These are phyloP conservation scores for Pseudorhombus dupliciocellatus DNA, from an alignment of 2,113 vertebrate genomes.

Conservation along the genomic window DNA sequence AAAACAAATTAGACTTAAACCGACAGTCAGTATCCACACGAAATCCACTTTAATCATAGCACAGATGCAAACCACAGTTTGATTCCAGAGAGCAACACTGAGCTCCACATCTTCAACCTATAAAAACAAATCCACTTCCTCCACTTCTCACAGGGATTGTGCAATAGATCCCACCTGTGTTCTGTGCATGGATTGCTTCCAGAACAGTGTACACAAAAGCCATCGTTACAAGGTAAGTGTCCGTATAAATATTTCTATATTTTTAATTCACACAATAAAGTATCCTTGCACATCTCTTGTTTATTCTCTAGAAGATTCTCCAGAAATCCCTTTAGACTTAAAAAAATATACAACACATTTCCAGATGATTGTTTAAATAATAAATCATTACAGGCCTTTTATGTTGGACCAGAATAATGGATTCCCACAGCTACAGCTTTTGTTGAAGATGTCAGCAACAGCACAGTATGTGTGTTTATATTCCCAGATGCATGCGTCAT, in stretches of 20 bases:
- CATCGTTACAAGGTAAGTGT: constrained; percentile 94
- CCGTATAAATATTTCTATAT: not conserved
- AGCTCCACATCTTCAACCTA: not conserved
- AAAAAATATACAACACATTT: not conserved
- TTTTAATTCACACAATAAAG: not conserved
- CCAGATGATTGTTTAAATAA: not conserved
- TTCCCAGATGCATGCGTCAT: constrained; percentile 93
- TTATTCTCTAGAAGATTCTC: not conserved
- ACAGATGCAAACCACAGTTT: no score
- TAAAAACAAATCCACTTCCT: not conserved
- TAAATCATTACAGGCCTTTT: not conserved
- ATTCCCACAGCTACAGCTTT: constrained; percentile 15
- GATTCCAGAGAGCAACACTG: not conserved
- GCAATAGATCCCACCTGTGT: constrained; percentile 99
- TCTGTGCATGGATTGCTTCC: constrained; percentile 98
- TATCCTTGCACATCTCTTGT: not conserved
- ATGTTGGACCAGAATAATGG: not conserved
- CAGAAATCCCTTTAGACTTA: not conserved
- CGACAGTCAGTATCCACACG: no score
- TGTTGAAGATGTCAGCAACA: constrained; percentile 23
- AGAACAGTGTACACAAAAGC: constrained; percentile 95
- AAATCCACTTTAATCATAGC: no score
- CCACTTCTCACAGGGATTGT: constrained; percentile 89
- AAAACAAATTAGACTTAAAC: not conserved
- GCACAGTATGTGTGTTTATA: constrained; percentile 9